These are phyloP conservation scores for Leucozona laternaria DNA, from an alignment of 2,888 invertebrate genomes.

Conservation along the genomic window DNA sequence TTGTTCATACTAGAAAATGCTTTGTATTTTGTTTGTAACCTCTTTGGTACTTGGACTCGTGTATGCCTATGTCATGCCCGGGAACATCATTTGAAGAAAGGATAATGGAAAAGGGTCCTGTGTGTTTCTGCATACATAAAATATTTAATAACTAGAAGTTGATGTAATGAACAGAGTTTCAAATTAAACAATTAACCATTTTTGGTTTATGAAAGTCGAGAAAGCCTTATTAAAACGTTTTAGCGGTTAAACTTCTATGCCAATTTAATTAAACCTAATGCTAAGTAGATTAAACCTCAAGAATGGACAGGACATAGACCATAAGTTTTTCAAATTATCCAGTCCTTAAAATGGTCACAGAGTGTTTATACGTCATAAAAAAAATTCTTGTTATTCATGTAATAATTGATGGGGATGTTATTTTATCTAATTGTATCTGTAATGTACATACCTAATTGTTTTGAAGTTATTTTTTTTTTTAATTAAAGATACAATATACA, in stretches of 20 bases:
- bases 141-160: conserved; percentile 26
- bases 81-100: not conserved
- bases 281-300: not conserved
- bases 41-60: conserved; percentile 22
- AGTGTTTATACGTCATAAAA: not conserved
- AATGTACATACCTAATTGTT: no score
- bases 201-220: conserved; percentile 13
- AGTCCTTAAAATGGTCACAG: not conserved
- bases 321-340: not conserved
- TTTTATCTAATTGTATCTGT: not conserved
- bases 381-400: no score
- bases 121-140: not conserved
- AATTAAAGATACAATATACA: no score
- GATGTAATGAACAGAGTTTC: conserved; percentile 15
- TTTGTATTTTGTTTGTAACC: conserved; percentile 26
- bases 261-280: conserved; percentile 9
- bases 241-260: not conserved
- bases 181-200: conserved; percentile 19
- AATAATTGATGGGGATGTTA: not conserved
- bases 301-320: not conserved
- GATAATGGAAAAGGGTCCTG: not conserved
- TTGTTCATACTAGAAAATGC: not conserved
- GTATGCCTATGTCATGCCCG: not conserved
- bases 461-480: no score
- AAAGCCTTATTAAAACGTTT: conserved; percentile 20